Percentiles rank a stretch among this genome's conserved stretches.
Evolutionary conservation across 2,113 vertebrate species (phyloP).

Genomic region (Apistogramma diplotaenia): DNA sequence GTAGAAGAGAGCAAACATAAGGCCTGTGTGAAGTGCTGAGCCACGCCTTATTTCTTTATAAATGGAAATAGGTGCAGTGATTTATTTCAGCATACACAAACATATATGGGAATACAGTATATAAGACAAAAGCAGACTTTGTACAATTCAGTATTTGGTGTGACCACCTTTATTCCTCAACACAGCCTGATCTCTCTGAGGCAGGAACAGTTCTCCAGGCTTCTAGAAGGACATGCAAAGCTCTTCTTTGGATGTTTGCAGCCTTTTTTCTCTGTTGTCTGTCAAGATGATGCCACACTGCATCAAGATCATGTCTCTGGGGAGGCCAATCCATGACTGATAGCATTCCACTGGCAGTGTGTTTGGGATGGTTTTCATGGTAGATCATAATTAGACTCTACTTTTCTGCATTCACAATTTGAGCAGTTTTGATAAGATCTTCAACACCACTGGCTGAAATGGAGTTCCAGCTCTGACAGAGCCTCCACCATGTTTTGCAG

Average conservation of each 20-base stretch:
- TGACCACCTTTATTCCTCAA: background rate
- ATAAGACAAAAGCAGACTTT: background rate
- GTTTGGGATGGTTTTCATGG: background rate
- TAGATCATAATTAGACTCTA: background rate
- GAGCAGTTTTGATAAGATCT: background rate
- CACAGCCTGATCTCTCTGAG: too few species aligned
- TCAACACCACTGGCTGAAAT: background rate
- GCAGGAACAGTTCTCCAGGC: too few species aligned
- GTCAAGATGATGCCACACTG: too few species aligned
- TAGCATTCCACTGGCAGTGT: background rate
- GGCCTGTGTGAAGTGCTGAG: slow-evolving; percentile 1
- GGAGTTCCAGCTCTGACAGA: background rate
- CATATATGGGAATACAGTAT: background rate
- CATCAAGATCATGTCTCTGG: too few species aligned
- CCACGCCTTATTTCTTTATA: background rate
- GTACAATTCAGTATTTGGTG: background rate
- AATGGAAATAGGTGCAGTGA: background rate
- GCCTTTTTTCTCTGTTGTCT: too few species aligned
- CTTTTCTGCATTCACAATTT: background rate
- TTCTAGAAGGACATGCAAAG: too few species aligned
- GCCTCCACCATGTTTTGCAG: background rate
- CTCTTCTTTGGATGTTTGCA: too few species aligned
- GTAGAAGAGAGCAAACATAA: background rate
- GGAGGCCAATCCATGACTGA: too few species aligned
- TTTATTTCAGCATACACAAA: background rate